Evolutionary conservation across 2,797 vertebrate genomes (phyloP).

Genomic region (Pangasius krempfi): DNA sequence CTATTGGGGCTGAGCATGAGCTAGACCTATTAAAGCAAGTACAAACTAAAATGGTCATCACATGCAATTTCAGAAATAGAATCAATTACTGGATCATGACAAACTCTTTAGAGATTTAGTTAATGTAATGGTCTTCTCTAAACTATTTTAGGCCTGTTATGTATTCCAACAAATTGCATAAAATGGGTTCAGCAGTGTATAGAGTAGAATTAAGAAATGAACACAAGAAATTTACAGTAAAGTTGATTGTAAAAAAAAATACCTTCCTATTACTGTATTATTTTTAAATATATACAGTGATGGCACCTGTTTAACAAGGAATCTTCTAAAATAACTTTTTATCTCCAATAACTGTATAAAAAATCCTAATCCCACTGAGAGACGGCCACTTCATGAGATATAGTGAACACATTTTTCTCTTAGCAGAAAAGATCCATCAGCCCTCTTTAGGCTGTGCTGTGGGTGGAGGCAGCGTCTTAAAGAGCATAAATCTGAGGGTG

Average conservation of each 20-base stretch:
- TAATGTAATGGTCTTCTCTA: slow-evolving; percentile 22
- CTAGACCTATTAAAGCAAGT: slow-evolving; percentile 25
- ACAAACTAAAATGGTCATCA: slow-evolving; percentile 26
- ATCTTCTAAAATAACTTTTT: neutral
- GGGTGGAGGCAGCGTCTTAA: slow-evolving; percentile 54
- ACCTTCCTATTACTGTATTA: neutral
- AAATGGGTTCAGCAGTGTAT: neutral
- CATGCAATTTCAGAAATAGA: slow-evolving; percentile 22
- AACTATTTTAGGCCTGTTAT: slow-evolving; percentile 17
- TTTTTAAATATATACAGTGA: neutral
- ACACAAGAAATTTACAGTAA: neutral
- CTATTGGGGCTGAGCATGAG: slow-evolving; percentile 30
- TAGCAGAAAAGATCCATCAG: slow-evolving; percentile 70
- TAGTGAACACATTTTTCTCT: slow-evolving; percentile 16
- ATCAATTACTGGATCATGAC: slow-evolving; percentile 34
- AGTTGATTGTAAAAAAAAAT: neutral
- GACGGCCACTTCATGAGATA: slow-evolving; percentile 20
- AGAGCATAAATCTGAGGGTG: slow-evolving; percentile 83
- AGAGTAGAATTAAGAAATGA: neutral
- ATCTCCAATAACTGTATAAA: neutral
- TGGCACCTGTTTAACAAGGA: neutral
- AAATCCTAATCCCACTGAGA: slow-evolving; percentile 3
- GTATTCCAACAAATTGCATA: slow-evolving; percentile 9
- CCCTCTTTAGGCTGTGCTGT: slow-evolving; percentile 52
- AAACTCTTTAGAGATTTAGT: slow-evolving; percentile 27